Percentiles rank a stretch among this genome's conserved stretches.
Evolutionary conservation across 2,888 invertebrate species (phyloP).

Genomic region (Pristionchus mayeri): DNA sequence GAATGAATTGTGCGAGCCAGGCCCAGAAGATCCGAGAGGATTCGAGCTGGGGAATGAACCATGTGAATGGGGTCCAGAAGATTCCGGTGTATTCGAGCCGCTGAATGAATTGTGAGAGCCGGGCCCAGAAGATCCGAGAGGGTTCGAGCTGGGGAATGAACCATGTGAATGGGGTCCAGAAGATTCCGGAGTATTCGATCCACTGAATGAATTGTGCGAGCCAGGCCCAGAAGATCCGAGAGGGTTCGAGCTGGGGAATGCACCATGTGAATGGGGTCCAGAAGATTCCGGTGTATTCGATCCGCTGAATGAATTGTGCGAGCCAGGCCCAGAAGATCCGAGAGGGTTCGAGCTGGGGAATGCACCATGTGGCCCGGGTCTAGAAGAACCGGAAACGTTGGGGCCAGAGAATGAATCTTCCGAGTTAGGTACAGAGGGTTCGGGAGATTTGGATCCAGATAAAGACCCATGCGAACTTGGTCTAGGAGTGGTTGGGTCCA

Average conservation of each 20-base stretch:
- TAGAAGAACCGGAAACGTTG: neutral
- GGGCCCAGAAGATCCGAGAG: neutral
- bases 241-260: neutral
- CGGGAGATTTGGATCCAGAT: neutral
- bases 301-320: neutral
- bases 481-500: neutral
- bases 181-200: neutral
- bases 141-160: neutral
- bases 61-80: neutral
- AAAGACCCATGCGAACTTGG: neutral
- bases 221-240: neutral
- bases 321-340: neutral
- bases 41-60: neutral
- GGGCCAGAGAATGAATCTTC: neutral
- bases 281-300: neutral
- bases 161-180: neutral
- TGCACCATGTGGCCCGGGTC: neutral
- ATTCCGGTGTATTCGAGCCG: neutral
- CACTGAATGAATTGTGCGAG: neutral
- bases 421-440: neutral
- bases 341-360: neutral
- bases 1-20: neutral
- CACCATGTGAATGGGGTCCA: neutral
- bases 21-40: neutral
- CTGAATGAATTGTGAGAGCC: neutral